Evolutionary conservation across 2,113 vertebrate genomes (phyloP).

Genomic region (Scytalopus superciliaris): DNA sequence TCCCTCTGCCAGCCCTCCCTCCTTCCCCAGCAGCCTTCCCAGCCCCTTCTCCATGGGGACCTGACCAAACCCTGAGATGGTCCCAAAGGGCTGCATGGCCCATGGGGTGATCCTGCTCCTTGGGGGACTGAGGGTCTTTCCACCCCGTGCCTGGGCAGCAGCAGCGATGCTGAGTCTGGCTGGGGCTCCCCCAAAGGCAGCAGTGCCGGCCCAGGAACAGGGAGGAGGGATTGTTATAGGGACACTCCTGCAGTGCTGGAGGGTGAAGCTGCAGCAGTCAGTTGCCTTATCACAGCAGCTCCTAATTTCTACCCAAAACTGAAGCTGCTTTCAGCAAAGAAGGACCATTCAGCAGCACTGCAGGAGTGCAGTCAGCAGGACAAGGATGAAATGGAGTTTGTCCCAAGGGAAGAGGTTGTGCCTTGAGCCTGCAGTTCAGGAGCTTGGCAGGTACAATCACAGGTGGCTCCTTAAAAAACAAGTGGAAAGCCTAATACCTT

Average conservation of each 20-base stretch:
- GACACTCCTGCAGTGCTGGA: background rate
- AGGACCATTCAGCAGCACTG: fast-evolving
- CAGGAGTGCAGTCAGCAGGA: background rate
- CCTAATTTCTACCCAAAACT: background rate
- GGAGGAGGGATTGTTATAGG: no score
- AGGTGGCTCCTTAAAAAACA: background rate
- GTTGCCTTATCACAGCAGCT: background rate
- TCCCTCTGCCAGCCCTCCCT: background rate
- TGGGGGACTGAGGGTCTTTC: fast-evolving
- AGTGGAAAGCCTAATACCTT: background rate
- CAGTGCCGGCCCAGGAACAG: background rate
- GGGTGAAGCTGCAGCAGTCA: fast-evolving
- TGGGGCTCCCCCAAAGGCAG: background rate
- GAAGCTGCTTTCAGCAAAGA: background rate
- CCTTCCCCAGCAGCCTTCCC: background rate
- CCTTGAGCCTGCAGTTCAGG: background rate
- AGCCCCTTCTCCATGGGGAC: fast-evolving
- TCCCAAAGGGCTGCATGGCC: background rate
- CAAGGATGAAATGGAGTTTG: background rate
- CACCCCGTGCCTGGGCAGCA: background rate
- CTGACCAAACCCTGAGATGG: fast-evolving
- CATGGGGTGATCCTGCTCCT: background rate
- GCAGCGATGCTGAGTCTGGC: fast-evolving
- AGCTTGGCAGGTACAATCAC: background rate
- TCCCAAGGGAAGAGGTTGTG: background rate